Conservation (phyloP, 2,797 vertebrate genomes). For the Poeciliopsis presidionis region DNA sequence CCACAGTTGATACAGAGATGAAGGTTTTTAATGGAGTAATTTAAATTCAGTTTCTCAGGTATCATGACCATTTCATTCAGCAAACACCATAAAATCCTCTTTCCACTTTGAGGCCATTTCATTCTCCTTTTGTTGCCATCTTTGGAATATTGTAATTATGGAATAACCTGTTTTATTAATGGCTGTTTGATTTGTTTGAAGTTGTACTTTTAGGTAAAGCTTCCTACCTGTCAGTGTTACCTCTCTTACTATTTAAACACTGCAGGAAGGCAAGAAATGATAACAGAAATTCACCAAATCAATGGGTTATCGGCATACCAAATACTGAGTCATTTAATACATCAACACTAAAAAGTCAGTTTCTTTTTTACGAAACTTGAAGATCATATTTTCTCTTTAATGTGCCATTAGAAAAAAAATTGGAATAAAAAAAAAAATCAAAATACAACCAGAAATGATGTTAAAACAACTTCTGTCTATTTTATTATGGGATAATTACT, state of each 20-base stretch:
- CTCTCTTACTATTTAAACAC: neutral
- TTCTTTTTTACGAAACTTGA: neutral
- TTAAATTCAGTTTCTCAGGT: conserved; percentile 66
- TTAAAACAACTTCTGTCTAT: neutral
- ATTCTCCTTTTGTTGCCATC: conserved; percentile 28
- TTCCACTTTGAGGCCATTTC: conserved; percentile 41
- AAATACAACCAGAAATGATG: neutral
- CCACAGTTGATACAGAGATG: conserved; percentile 34
- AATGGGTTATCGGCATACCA: neutral
- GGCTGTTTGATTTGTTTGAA: neutral
- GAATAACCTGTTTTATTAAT: conserved; percentile 14
- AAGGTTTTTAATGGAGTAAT: conserved; percentile 67
- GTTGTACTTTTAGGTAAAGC: neutral
- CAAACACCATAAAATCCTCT: conserved; percentile 33
- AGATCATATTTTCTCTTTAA: neutral
- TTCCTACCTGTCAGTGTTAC: neutral
- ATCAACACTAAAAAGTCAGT: neutral
- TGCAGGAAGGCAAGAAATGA: neutral
- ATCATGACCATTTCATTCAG: conserved; percentile 36
- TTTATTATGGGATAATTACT: conserved; percentile 25
- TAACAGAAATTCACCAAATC: neutral
- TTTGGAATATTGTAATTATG: conserved; percentile 25
- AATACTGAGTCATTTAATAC: neutral
- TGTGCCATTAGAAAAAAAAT: neutral
- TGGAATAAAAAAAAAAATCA: neutral